Conservation (phyloP, 1,140 invertebrate genomes). For the Neotoxoptera formosana region DNA sequence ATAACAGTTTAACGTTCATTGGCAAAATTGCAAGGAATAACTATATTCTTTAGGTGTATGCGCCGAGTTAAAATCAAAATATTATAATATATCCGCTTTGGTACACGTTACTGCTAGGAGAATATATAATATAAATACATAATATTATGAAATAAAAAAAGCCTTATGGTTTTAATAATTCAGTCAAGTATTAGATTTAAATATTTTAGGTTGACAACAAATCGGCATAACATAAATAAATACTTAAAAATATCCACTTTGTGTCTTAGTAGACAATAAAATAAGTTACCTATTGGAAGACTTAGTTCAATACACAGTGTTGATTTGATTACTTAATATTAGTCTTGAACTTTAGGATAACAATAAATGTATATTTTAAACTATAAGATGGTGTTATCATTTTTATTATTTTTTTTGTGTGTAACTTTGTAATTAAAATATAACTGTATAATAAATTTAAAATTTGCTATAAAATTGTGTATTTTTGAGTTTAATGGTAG, state of each 20-base stretch:
- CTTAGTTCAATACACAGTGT: background rate
- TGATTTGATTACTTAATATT: background rate
- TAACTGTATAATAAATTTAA: too few species aligned
- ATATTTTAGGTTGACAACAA: background rate
- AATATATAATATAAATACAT: background rate
- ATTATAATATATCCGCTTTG: background rate
- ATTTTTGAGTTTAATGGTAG: too few species aligned
- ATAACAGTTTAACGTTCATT: background rate
- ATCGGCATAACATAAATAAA: background rate
- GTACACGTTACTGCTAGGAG: background rate
- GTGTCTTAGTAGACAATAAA: background rate
- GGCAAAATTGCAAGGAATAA: constrained; percentile 4
- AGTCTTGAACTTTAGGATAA: background rate
- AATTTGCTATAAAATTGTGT: too few species aligned
- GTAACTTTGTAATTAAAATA: too few species aligned
- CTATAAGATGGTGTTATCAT: too few species aligned
- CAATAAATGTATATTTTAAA: background rate
- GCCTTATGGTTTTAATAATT: background rate
- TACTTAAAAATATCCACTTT: background rate
- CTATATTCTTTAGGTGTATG: background rate
- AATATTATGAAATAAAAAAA: background rate
- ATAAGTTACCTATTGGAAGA: background rate
- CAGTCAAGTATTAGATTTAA: background rate
- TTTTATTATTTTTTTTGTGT: background rate
- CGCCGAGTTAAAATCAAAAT: background rate